Percentiles rank a stretch among this genome's conserved stretches.
These are phyloP conservation scores for Cladopsammia gracilis DNA, from an alignment of 64 coral and sea anemone species.

Conservation along the genomic window DNA sequence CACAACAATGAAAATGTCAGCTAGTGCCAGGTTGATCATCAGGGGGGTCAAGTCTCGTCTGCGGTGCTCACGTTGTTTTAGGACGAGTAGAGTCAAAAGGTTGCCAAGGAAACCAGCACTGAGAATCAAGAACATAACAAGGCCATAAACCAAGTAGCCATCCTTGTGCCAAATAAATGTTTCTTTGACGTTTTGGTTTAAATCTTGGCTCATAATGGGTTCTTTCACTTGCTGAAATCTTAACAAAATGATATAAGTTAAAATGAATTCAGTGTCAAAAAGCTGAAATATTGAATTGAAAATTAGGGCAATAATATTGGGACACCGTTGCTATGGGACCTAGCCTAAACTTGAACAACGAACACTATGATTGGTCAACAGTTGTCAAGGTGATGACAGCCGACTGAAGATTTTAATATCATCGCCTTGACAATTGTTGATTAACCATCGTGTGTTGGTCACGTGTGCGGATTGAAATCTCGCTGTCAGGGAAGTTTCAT, in stretches of 20 bases:
- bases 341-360: too few relatives aligned
- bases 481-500: too few relatives aligned
- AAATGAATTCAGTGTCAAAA: too few relatives aligned
- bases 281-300: too few relatives aligned
- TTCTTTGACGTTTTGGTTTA: not conserved
- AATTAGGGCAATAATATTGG: too few relatives aligned
- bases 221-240: not conserved
- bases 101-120: constrained; percentile 73
- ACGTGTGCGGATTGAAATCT: too few relatives aligned
- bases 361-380: too few relatives aligned
- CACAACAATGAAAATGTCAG: constrained; percentile 65
- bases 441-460: too few relatives aligned
- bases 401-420: too few relatives aligned
- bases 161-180: not conserved
- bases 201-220: not conserved
- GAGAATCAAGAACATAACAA: constrained; percentile 60
- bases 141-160: constrained; percentile 42
- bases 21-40: constrained; percentile 64
- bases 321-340: too few relatives aligned
- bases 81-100: constrained; percentile 37
- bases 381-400: too few relatives aligned
- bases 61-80: constrained; percentile 48
- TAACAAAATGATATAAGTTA: not conserved
- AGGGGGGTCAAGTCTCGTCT: constrained; percentile 58
- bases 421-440: too few relatives aligned